Evolutionary conservation across 2,113 vertebrate species (phyloP), one percentile per base, ranked within the genome.

Genomic region (Circaetus cinerascens): DNA sequence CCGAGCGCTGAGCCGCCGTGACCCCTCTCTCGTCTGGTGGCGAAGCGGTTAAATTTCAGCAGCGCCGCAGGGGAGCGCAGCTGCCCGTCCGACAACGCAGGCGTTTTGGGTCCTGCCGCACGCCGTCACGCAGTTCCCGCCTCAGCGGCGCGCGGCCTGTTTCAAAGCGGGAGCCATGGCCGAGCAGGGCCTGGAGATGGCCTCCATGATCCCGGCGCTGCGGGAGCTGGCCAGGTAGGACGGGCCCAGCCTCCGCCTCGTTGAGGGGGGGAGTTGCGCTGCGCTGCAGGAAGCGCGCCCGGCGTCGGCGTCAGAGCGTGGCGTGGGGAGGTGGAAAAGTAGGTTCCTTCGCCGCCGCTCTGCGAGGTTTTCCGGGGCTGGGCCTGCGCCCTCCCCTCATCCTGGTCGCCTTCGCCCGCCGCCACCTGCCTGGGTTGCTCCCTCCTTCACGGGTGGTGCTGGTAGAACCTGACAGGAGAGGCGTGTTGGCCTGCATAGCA

Each of bases 191-290:
- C 80, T 96, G 51, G 96, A 99, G 91, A 98, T 99, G 99, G 99
- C 99, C 6, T 99, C 99, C 5, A 99, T 99, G 99, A 99, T 99
- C 64, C 99, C 99, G 40, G 99, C 99, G 64, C 98, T 99, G 46
- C 98, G 99, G 95, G 99, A 99, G 96, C 98, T 99, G 73, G 98
- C 98, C 40, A 99, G 99, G 99, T 99, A 97, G 90, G 97, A 34
- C 12, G 5, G 22, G 22, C 21, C 8, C 13, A 8, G n/a, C 15
- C 12, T 5, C 16, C 11, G 26, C 77, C 41, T 23, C 2, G 18
- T 5, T 2, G 40, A 26, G 5, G 14, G 15, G 15, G 15, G 15
- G 17, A 10, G 1, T 27, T 18, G 30, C 18, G 40, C 26, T 30
- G 29, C 13, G 25, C 29, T 11, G 59, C 2, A n/a, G 45, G 9